Evolutionary conservation across 2,797 vertebrate genomes (phyloP), one percentile per base, ranked within the genome.

Genomic region (Etheostoma perlongum): DNA sequence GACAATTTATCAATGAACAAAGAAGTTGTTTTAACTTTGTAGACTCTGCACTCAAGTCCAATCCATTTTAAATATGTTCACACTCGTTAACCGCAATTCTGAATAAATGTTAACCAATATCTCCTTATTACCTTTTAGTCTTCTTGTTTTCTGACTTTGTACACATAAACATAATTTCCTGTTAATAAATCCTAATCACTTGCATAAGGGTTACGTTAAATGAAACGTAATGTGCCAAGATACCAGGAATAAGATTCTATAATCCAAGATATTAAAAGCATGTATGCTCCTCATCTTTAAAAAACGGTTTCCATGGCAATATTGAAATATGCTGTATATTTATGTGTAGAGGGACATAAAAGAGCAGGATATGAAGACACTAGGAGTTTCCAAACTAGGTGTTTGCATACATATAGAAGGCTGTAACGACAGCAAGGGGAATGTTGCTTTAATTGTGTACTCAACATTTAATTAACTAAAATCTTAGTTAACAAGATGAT

Each of bases 241-340:
- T 49, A 42, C 44, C 36, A 69, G 18, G 62, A 66, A 86, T 83
- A 71, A 65, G 25, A 49, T 48, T 79, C 48, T 55, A 51, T 76
- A 72, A 66, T 81, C 33, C 55, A 78, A 52, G 48, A 73, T 76
- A 79, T 81, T 75, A 70, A 81, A 59, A 36, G 23, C 42, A 75
- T 33, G 36, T 62, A 54, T 66, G 61, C 48, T 72, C 57, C n/a
- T 74, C 25, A 33, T 79, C 23, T 36, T 21, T 12, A 9, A 63
- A 55, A 67, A 74, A 53, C 36, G 3, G 55, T 82, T 75, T 73
- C 63, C 55, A 69, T 55, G 40, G 60, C 21, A 73, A 58, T 67
- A n/a, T 3, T 72, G 16, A 63, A 72, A 21, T 46, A 40, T n/a
- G 4, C 13, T 58, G 14, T 57, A 46, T 66, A 66, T 69, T 27